Conservation (phyloP, 2,797 vertebrate species). For the Monodelphis domestica region DNA sequence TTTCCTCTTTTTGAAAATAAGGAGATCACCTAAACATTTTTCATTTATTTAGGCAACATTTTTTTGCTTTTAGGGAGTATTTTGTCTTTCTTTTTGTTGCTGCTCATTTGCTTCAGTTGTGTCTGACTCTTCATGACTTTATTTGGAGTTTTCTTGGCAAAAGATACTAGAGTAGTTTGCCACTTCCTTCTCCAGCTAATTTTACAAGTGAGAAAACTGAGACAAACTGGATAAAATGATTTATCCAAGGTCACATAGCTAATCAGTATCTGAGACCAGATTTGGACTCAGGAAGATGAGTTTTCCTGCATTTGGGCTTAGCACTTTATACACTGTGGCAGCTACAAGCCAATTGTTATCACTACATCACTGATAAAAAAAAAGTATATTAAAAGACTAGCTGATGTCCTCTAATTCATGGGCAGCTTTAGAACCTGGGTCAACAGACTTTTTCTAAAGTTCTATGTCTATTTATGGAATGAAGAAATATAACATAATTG, state of each 20-base stretch:
- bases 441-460: neutral
- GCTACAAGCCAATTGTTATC: neutral
- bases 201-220: neutral
- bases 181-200: neutral
- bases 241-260: neutral
- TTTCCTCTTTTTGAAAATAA: neutral
- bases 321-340: neutral
- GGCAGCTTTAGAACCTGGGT: neutral
- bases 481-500: slow-evolving; percentile 28
- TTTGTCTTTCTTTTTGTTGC: slow-evolving; percentile 45
- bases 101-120: neutral
- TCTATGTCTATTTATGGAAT: neutral
- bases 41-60: slow-evolving; percentile 24
- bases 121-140: neutral
- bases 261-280: neutral
- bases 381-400: neutral
- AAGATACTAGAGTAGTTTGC: neutral
- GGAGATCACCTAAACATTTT: slow-evolving; percentile 36
- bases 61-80: slow-evolving; percentile 60
- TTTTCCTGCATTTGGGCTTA: neutral
- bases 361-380: neutral
- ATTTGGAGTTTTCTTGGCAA: neutral
- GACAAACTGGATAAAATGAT: neutral
- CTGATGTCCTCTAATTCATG: neutral
- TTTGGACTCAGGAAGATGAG: neutral